Percentiles rank a stretch among this genome's conserved stretches.
phyloP scores from a whole-genome alignment of 2,113 vertebrate genomes.

The Malurus cyaneus region DNA sequence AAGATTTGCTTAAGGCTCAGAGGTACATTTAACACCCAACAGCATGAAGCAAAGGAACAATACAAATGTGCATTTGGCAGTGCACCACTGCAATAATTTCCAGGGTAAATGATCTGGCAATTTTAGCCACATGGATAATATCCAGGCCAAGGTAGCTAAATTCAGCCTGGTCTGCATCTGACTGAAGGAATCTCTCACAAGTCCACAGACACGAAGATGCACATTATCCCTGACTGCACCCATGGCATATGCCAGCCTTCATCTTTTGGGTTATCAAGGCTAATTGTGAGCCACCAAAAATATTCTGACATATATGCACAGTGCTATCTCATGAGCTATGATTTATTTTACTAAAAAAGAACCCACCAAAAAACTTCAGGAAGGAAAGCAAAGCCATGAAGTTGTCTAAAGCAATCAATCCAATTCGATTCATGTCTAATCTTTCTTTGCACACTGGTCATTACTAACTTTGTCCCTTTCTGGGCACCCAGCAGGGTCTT shows the following conservation, averaged over 20 bases:
- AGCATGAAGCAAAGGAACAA: constrained; percentile 16
- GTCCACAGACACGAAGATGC: constrained; percentile 23
- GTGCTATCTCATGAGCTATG: neutral
- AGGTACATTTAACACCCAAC: constrained; percentile 27
- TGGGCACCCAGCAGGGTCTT: neutral
- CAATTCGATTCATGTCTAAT: neutral
- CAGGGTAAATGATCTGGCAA: constrained; percentile 29
- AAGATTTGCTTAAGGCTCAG: neutral
- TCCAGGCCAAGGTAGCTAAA: constrained; percentile 62
- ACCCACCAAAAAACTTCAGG: neutral
- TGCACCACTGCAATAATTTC: neutral
- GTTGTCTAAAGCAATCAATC: neutral
- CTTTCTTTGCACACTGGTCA: neutral
- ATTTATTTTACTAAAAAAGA: constrained; percentile 18
- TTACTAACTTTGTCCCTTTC: neutral
- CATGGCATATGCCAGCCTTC: neutral
- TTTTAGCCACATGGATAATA: constrained; percentile 57
- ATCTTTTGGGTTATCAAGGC: neutral
- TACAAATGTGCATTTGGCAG: constrained; percentile 19
- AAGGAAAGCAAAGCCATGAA: constrained; percentile 37
- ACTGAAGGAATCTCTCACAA: constrained; percentile 41
- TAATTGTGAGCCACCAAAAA: neutral
- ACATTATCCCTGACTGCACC: neutral
- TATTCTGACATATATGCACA: neutral
- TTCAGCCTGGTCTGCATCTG: constrained; percentile 31